Evolutionary conservation across 2,797 vertebrate genomes (phyloP).

Genomic region (Onychomys leucogaster): DNA sequence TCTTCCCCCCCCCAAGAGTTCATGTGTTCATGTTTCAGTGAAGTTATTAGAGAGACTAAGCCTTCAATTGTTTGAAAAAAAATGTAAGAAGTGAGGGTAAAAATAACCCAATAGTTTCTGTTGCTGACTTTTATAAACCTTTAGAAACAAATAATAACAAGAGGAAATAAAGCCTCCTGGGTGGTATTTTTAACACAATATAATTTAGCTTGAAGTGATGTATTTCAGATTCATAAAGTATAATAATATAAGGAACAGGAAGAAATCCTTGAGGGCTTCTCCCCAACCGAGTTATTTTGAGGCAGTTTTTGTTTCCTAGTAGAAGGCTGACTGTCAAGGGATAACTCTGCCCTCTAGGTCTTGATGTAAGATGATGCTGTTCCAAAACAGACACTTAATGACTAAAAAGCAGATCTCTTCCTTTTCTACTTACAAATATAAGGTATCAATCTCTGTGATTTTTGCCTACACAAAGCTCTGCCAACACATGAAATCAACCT

Average conservation of each 20-base stretch:
- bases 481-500: neutral
- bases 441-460: conserved; percentile 14
- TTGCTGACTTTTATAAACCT: conserved; percentile 57
- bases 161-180: conserved; percentile 59
- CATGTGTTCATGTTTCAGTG: neutral
- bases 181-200: conserved; percentile 73
- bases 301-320: neutral
- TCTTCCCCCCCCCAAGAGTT: conserved; percentile 9
- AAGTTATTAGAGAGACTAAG: conserved; percentile 48
- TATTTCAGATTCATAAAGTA: conserved; percentile 65
- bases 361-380: neutral
- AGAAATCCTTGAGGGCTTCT: conserved; percentile 54
- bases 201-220: conserved; percentile 71
- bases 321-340: too few relatives aligned
- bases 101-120: conserved; percentile 64
- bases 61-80: conserved; percentile 64
- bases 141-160: conserved; percentile 70
- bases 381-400: conserved; percentile 9
- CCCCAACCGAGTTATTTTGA: conserved; percentile 57
- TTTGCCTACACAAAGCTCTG: neutral
- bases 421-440: neutral
- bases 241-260: conserved; percentile 69
- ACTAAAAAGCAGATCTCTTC: conserved; percentile 14
- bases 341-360: neutral
- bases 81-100: conserved; percentile 53